Evolutionary conservation across 2,888 invertebrate species (phyloP).

Genomic region (Lithophane semibrunnea): DNA sequence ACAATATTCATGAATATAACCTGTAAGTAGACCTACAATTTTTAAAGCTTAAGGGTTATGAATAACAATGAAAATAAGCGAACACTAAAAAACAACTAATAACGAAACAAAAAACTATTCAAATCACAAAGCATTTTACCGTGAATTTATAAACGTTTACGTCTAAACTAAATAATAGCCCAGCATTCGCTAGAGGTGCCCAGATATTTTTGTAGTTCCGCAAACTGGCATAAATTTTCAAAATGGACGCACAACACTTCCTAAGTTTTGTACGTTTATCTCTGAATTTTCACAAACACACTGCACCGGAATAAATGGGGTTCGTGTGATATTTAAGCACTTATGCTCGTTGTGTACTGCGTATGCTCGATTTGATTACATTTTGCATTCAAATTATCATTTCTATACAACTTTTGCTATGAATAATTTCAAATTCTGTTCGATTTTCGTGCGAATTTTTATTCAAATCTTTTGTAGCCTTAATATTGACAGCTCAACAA

Average conservation of each 20-base stretch:
- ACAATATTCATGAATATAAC: not conserved
- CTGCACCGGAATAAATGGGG: slow-evolving; percentile 71
- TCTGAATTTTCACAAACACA: slow-evolving; percentile 73
- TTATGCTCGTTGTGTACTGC: slow-evolving; percentile 20
- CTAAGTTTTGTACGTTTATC: slow-evolving; percentile 66
- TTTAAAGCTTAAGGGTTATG: not conserved
- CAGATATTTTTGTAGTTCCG: slow-evolving; percentile 59
- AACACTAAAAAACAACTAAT: not conserved
- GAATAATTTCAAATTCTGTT: slow-evolving; percentile 6
- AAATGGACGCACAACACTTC: slow-evolving; percentile 66
- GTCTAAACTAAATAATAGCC: slow-evolving; percentile 58
- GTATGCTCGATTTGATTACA: slow-evolving; percentile 17
- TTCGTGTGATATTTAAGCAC: slow-evolving; percentile 50
- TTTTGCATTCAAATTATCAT: slow-evolving; percentile 29
- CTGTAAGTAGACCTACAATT: not conserved
- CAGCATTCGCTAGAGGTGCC: slow-evolving; percentile 39
- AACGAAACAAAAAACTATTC: slow-evolving; percentile 8
- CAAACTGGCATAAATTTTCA: slow-evolving; percentile 66
- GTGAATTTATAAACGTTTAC: slow-evolving; percentile 42
- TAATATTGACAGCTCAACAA: not conserved
- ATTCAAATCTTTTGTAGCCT: not conserved
- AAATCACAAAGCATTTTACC: slow-evolving; percentile 31
- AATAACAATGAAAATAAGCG: not conserved
- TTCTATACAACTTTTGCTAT: not conserved
- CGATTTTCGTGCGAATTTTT: not conserved